phyloP scores from a whole-genome alignment of 1,140 invertebrate species.

The Lepidurus packardi region DNA sequence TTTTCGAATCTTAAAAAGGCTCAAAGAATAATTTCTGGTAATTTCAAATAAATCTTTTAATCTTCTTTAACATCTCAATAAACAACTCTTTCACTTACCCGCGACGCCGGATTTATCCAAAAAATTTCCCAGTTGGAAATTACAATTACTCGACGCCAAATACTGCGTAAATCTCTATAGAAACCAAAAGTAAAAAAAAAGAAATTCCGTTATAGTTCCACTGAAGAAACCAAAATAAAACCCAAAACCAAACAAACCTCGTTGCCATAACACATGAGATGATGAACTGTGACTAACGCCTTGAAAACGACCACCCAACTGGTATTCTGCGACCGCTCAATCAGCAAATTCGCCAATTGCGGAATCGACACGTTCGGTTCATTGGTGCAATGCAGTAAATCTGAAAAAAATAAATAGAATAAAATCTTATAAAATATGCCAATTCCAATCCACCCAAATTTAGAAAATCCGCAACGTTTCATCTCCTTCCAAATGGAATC shows the following conservation, averaged over 20 bases:
- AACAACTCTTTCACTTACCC: constrained; percentile 57
- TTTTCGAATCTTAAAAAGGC: no score
- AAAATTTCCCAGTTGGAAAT: constrained; percentile 95
- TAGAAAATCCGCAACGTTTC: neutral
- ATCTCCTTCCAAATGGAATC: neutral
- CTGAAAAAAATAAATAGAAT: constrained; percentile 56
- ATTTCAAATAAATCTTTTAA: no score
- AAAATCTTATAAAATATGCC: neutral
- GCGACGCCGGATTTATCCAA: constrained; percentile 74
- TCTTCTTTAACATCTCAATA: no score
- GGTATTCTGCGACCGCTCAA: constrained; percentile 93
- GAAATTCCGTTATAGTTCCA: neutral
- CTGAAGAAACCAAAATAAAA: neutral
- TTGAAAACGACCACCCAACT: constrained; percentile 99
- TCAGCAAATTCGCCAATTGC: constrained; percentile 93
- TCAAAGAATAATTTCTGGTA: no score
- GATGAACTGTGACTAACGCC: constrained; percentile 95
- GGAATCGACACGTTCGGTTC: constrained; percentile 99
- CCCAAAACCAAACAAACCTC: constrained; percentile 62
- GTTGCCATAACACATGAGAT: constrained; percentile 98
- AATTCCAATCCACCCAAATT: no score
- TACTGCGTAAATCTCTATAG: constrained; percentile 99
- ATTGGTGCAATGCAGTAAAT: constrained; percentile 98
- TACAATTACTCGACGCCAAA: constrained; percentile 97
- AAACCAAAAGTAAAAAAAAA: constrained; percentile 37